Evolutionary conservation across 2,113 vertebrate genomes (phyloP).

Genomic region (Mohoua ochrocephala): DNA sequence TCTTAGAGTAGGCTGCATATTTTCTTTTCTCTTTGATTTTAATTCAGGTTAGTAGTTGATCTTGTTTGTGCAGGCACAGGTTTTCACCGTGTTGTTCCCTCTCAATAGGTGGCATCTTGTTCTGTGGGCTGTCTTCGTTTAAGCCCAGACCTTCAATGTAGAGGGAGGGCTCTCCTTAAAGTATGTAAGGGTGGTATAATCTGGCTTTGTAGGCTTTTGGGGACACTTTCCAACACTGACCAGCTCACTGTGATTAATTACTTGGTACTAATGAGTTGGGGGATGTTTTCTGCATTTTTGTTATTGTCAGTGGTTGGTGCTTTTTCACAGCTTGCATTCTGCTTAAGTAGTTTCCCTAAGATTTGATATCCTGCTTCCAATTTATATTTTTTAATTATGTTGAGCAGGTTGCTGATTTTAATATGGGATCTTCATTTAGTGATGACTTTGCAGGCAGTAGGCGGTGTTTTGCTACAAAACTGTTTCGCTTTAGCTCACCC

Average conservation of each 20-base stretch:
- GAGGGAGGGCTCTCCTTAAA: neutral
- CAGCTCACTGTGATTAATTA: neutral
- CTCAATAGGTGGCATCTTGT: neutral
- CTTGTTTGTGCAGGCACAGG: neutral
- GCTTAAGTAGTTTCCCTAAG: neutral
- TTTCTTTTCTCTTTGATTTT: neutral
- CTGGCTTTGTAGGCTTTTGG: neutral
- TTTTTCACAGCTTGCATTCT: neutral
- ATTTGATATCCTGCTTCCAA: neutral
- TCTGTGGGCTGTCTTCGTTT: neutral
- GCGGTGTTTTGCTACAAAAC: neutral
- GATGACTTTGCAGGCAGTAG: neutral
- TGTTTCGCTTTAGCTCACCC: neutral
- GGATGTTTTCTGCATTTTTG: neutral
- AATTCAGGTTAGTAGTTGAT: neutral
- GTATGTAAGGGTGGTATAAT: neutral
- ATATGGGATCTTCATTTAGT: neutral
- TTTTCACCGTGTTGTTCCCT: neutral
- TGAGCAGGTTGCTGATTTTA: neutral
- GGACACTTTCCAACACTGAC: neutral
- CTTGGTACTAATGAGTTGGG: neutral
- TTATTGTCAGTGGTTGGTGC: neutral
- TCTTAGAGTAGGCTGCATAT: neutral
- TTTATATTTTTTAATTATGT: neutral
- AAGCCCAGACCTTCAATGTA: neutral